Conservation (phyloP, 2,113 vertebrate genomes). For the Microtus oregoni region DNA sequence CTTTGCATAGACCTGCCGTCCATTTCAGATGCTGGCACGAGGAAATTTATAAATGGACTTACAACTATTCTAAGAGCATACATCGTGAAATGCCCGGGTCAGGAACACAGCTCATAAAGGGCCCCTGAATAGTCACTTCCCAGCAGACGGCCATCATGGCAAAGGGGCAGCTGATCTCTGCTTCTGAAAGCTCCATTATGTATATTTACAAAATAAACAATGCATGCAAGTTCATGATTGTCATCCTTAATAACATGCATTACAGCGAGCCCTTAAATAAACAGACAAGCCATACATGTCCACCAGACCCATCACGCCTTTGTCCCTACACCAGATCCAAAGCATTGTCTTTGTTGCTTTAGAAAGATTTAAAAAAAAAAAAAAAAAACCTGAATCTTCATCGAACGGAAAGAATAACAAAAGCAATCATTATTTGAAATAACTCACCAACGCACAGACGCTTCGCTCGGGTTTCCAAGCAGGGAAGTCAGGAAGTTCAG, state of each 20-base stretch:
- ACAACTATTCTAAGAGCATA: background rate
- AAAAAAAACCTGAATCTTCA: background rate
- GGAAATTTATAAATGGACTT: slow-evolving; percentile 49
- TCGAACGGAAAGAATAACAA: background rate
- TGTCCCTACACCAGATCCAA: slow-evolving; percentile 39
- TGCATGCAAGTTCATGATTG: slow-evolving; percentile 51
- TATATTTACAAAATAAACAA: slow-evolving; percentile 66
- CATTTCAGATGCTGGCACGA: background rate
- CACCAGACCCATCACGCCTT: background rate
- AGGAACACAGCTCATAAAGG: slow-evolving; percentile 55
- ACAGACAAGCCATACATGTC: background rate
- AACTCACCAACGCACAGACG: slow-evolving; percentile 62
- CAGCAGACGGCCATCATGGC: slow-evolving; percentile 33
- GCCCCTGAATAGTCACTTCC: slow-evolving; percentile 44
- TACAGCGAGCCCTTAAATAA: slow-evolving; percentile 42
- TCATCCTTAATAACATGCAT: slow-evolving; percentile 67
- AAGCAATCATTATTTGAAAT: slow-evolving; percentile 60
- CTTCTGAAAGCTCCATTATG: slow-evolving; percentile 61
- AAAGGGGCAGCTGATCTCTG: slow-evolving; percentile 52
- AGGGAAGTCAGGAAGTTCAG: slow-evolving; percentile 75
- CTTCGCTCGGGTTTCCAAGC: slow-evolving; percentile 77
- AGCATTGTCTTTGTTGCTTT: slow-evolving; percentile 55
- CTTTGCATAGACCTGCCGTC: background rate
- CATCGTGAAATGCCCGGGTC: slow-evolving; percentile 51
- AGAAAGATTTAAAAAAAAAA: background rate